phyloP scores from a whole-genome alignment of 2,113 vertebrate species.

The Pithys albifrons region DNA sequence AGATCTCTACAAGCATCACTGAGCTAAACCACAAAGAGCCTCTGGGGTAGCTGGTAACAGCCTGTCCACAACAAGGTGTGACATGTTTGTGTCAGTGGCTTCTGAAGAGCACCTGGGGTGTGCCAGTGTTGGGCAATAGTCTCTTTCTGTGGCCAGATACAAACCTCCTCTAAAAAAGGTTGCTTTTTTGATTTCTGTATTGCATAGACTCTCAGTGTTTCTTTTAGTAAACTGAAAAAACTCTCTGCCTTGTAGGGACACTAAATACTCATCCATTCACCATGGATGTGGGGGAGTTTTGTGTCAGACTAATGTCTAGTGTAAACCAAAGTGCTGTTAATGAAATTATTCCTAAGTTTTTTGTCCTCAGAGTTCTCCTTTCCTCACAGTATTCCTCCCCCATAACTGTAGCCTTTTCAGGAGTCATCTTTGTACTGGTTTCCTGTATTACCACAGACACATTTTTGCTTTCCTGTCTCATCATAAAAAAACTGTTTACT shows the following conservation, averaged over 20 bases:
- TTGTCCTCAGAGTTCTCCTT: not conserved
- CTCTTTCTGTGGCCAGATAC: not conserved
- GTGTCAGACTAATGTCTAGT: not conserved
- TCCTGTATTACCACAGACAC: not conserved
- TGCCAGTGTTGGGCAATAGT: not conserved
- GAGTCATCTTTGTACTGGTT: not conserved
- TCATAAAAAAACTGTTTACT: not conserved
- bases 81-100: not conserved
- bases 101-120: not conserved
- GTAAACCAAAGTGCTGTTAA: not conserved
- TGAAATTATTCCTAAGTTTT: not conserved
- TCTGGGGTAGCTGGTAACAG: not conserved
- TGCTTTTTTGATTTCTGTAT: not conserved
- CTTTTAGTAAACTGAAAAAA: not conserved
- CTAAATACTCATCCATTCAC: not conserved
- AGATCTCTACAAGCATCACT: not conserved
- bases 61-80: not conserved
- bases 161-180: not conserved
- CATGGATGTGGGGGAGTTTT: not conserved
- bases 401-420: not conserved
- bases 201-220: not conserved
- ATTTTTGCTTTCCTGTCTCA: not conserved
- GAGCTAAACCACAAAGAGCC: not conserved
- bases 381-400: not conserved
- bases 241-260: not conserved